A percentile compares a stretch with the other conserved stretches of the same genome.
These are phyloP conservation scores for Sinocyclocheilus anophthalmus DNA, from an alignment of 2,113 vertebrate species.

Conservation along the genomic window DNA sequence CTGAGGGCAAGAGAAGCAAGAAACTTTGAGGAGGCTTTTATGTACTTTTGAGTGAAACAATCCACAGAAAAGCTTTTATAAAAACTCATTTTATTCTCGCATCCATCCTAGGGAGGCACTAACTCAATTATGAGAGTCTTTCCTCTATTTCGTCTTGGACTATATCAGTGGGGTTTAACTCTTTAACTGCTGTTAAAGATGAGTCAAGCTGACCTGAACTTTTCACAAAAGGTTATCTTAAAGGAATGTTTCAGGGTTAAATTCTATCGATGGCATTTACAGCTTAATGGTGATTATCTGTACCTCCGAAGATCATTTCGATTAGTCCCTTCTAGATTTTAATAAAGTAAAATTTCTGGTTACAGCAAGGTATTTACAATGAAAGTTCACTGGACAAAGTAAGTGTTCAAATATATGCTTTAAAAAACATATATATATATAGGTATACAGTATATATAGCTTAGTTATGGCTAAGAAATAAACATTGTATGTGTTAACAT, in stretches of 20 bases:
- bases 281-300: background rate
- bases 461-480: background rate
- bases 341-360: background rate
- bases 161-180: slow-evolving; percentile 56
- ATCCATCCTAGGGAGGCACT: slow-evolving; percentile 70
- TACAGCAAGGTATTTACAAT: no score
- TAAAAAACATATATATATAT: no score
- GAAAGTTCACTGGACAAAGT: no score
- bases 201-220: slow-evolving; percentile 55
- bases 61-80: slow-evolving; percentile 69
- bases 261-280: background rate
- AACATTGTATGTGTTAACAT: background rate
- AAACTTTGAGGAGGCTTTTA: slow-evolving; percentile 77
- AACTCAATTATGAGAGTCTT: slow-evolving; percentile 71
- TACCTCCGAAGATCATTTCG: background rate
- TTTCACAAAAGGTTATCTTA: background rate
- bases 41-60: slow-evolving; percentile 78
- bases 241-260: background rate
- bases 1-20: slow-evolving; percentile 67
- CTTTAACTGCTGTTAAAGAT: slow-evolving; percentile 54
- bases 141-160: slow-evolving; percentile 62
- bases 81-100: slow-evolving; percentile 65
- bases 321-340: background rate
- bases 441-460: no score
- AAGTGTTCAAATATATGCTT: no score